A percentile compares a stretch with the other conserved stretches of the same genome.
These are phyloP conservation scores for Hypomesus transpacificus DNA, from an alignment of 2,113 vertebrate species.

Conservation along the genomic window DNA sequence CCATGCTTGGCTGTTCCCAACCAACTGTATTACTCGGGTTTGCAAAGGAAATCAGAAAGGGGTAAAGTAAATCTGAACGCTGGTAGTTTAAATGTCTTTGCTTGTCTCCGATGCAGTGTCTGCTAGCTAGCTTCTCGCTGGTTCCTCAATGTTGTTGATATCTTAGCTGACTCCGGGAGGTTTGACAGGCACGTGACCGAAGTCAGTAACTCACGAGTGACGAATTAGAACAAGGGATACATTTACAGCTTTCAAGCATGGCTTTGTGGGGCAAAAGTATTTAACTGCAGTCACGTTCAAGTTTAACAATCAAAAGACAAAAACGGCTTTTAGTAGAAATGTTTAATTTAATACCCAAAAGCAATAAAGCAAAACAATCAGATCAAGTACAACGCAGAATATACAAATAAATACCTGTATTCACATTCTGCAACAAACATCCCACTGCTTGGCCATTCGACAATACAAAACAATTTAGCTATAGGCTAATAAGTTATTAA, in stretches of 20 bases:
- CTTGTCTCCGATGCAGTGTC: background rate
- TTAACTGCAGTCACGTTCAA: background rate
- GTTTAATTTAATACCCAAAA: conserved; percentile 64
- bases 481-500: conserved; percentile 22
- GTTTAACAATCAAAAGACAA: background rate
- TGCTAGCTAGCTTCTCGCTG: conserved; percentile 14
- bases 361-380: conserved; percentile 56
- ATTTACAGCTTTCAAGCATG: background rate
- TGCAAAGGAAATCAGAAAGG: background rate
- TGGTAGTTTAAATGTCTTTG: background rate
- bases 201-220: conserved; percentile 59
- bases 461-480: conserved; percentile 3
- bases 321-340: conserved; percentile 58
- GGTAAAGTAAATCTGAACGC: background rate
- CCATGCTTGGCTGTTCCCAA: background rate
- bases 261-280: background rate
- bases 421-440: conserved; percentile 31
- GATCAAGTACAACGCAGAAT: conserved; percentile 49
- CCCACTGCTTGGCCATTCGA: conserved; percentile 18
- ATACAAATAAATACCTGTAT: conserved; percentile 31
- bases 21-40: background rate
- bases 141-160: conserved; percentile 47
- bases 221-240: conserved; percentile 49
- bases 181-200: conserved; percentile 70
- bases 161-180: conserved; percentile 36